phyloP scores from a whole-genome alignment of 2,797 vertebrate species.

The Vireo griseus region DNA sequence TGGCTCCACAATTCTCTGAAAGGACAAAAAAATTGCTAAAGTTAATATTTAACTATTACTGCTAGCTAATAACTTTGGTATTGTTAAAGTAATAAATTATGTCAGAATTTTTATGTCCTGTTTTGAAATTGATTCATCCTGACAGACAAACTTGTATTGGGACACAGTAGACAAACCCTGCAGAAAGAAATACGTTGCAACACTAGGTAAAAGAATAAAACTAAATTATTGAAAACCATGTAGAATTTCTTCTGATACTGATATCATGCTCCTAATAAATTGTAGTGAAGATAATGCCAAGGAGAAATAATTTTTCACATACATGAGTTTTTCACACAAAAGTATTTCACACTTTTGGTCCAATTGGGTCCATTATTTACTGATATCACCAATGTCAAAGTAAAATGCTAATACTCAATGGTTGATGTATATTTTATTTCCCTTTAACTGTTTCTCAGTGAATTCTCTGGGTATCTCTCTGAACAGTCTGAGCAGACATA shows the following conservation, averaged over 20 bases:
- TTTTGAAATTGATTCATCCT: slow-evolving; percentile 36
- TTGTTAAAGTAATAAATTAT: slow-evolving; percentile 31
- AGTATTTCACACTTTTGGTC: rapidly evolving
- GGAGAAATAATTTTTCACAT: background rate
- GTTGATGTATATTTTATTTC: background rate
- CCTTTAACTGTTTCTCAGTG: background rate
- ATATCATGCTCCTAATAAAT: background rate
- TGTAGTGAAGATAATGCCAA: background rate
- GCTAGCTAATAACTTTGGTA: background rate
- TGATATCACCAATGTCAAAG: background rate
- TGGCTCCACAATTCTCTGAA: background rate
- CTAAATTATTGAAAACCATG: background rate
- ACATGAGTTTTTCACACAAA: background rate
- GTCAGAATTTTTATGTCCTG: background rate
- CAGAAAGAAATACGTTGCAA: background rate
- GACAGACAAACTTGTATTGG: background rate
- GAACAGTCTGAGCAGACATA: background rate
- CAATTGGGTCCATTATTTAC: background rate
- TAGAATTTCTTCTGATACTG: background rate
- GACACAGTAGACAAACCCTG: background rate
- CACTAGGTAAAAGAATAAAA: background rate
- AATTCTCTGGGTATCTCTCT: background rate
- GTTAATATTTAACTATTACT: background rate
- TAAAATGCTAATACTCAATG: background rate
- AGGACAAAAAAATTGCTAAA: background rate